Conservation (phyloP, 2,113 vertebrate species). For the Anoplopoma fimbria region DNA sequence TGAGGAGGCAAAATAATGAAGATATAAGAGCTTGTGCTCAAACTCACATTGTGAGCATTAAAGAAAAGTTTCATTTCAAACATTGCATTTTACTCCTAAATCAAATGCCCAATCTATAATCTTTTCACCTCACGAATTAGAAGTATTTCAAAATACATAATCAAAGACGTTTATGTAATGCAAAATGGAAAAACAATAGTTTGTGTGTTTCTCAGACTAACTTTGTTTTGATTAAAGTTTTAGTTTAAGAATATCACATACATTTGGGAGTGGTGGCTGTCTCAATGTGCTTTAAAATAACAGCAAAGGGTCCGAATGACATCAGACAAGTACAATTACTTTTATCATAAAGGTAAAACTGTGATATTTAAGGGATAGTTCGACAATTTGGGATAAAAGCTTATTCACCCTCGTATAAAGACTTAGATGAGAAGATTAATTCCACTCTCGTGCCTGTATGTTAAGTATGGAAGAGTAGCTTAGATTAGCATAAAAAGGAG, state of each 20-base stretch:
- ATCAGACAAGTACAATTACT: background rate
- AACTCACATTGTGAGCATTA: background rate
- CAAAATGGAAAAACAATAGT: background rate
- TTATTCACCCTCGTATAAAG: background rate
- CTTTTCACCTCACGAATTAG: background rate
- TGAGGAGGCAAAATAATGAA: conserved; percentile 31
- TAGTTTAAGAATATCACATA: background rate
- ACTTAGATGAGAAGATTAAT: background rate
- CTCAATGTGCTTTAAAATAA: background rate
- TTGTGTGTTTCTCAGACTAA: background rate
- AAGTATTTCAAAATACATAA: conserved; percentile 5
- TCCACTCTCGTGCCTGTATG: background rate
- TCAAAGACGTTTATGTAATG: background rate
- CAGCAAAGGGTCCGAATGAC: background rate
- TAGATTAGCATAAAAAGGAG: background rate
- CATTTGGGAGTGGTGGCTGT: background rate
- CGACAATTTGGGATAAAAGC: background rate
- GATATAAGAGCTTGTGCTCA: conserved; percentile 1
- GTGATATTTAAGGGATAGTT: background rate
- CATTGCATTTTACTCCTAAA: background rate
- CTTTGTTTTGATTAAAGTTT: too few species aligned
- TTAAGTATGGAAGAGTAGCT: background rate
- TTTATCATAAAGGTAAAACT: background rate
- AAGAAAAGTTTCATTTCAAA: background rate
- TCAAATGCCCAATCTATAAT: background rate